Evolutionary conservation across 1,140 invertebrate species (phyloP).

Genomic region (Coenobita brevimanus): DNA sequence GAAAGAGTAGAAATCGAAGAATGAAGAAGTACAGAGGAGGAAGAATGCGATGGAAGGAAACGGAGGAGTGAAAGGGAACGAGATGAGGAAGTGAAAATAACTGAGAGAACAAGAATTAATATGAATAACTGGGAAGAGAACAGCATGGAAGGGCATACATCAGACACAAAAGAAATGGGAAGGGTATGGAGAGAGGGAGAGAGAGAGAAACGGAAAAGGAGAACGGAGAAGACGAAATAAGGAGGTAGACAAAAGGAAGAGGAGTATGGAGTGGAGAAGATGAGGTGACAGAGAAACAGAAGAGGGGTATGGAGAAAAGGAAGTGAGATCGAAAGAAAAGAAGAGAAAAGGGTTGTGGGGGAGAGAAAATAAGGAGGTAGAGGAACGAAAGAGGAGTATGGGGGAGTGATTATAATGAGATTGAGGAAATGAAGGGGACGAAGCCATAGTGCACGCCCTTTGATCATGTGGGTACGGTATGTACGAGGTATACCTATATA

Average conservation of each 20-base stretch:
- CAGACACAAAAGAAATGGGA: background rate
- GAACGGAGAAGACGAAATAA: background rate
- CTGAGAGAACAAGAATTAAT: too few species aligned
- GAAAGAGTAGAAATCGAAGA: too few species aligned
- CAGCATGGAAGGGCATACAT: too few species aligned
- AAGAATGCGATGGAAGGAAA: too few species aligned
- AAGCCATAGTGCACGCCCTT: background rate
- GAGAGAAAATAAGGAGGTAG: background rate
- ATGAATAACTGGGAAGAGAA: too few species aligned
- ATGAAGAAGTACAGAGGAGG: too few species aligned
- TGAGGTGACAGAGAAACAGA: too few species aligned
- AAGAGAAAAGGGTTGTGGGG: background rate
- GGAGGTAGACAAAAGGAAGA: background rate
- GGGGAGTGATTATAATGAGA: too few species aligned
- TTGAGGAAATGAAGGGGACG: background rate
- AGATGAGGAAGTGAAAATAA: too few species aligned
- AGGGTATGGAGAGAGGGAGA: background rate
- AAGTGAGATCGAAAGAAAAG: background rate
- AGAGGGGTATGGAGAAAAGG: too few species aligned
- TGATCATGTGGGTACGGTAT: background rate
- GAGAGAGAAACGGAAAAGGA: background rate
- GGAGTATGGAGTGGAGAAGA: background rate
- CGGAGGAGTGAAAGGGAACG: too few species aligned
- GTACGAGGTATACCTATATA: too few species aligned
- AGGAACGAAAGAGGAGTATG: background rate